phyloP scores from a whole-genome alignment of 2,113 vertebrate genomes.

The Sturnus vulgaris region DNA sequence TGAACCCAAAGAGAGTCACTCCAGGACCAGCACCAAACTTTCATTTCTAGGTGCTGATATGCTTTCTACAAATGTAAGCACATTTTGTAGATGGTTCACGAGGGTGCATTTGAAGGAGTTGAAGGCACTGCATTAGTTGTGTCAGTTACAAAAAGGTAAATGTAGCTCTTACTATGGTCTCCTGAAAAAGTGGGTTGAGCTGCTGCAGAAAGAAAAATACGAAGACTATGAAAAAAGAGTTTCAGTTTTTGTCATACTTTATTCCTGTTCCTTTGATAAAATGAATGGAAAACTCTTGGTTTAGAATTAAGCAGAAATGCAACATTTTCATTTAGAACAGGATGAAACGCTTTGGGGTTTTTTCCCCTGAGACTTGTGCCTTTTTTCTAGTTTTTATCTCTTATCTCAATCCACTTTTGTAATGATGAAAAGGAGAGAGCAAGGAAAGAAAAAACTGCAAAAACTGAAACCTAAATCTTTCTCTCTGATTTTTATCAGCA shows the following conservation, averaged over 20 bases:
- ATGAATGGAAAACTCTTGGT: background rate
- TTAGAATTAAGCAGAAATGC: background rate
- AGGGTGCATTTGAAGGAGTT: background rate
- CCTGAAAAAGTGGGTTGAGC: background rate
- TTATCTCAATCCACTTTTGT: background rate
- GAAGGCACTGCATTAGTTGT: background rate
- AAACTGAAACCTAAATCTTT: background rate
- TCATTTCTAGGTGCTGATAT: background rate
- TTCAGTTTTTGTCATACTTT: background rate
- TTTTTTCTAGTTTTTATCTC: background rate
- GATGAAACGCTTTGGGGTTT: background rate
- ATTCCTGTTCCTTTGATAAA: background rate
- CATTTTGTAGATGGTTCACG: background rate
- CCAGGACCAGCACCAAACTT: background rate
- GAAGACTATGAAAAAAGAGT: background rate
- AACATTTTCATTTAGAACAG: background rate
- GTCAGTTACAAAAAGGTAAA: background rate
- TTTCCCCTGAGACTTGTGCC: background rate
- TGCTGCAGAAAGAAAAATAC: background rate
- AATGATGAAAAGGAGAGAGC: background rate
- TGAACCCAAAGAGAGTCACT: background rate
- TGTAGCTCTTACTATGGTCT: background rate
- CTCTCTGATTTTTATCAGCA: background rate
- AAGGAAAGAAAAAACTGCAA: background rate
- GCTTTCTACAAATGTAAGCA: background rate